Percentiles rank a stretch among this genome's conserved stretches.
These are phyloP conservation scores for Zeugodacus cucurbitae DNA, from an alignment of 1,140 invertebrate species.

Conservation along the genomic window DNA sequence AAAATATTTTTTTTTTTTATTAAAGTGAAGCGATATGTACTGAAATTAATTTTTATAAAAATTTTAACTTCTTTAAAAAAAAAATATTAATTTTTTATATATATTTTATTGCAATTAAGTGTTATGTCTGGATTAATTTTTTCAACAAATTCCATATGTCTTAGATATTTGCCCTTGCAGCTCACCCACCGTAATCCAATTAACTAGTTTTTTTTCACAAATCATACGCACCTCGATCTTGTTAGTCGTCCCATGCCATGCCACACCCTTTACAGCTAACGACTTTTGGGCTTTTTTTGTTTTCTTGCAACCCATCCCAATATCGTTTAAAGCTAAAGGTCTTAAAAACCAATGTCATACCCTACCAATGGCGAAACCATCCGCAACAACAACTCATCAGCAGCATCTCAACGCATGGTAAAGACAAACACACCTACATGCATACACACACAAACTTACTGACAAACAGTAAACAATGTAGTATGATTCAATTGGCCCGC, in stretches of 20 bases:
- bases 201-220: not conserved
- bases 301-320: not conserved
- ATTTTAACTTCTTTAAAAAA: too few relatives aligned
- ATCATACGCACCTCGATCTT: not conserved
- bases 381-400: conserved; percentile 13
- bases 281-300: not conserved
- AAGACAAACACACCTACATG: not conserved
- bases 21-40: too few relatives aligned
- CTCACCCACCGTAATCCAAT: not conserved
- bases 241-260: not conserved
- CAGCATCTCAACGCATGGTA: not conserved
- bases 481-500: not conserved
- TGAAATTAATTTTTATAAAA: too few relatives aligned
- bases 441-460: not conserved
- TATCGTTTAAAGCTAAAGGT: conserved; percentile 12
- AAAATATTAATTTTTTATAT: too few relatives aligned
- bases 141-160: not conserved
- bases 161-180: not conserved
- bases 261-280: conserved; percentile 18
- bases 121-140: not conserved
- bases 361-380: not conserved
- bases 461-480: not conserved
- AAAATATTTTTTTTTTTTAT: too few relatives aligned
- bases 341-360: conserved; percentile 35
- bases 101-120: not conserved